Evolutionary conservation across 2,888 invertebrate genomes (phyloP).

Genomic region (Coronaproctus castanopsis): DNA sequence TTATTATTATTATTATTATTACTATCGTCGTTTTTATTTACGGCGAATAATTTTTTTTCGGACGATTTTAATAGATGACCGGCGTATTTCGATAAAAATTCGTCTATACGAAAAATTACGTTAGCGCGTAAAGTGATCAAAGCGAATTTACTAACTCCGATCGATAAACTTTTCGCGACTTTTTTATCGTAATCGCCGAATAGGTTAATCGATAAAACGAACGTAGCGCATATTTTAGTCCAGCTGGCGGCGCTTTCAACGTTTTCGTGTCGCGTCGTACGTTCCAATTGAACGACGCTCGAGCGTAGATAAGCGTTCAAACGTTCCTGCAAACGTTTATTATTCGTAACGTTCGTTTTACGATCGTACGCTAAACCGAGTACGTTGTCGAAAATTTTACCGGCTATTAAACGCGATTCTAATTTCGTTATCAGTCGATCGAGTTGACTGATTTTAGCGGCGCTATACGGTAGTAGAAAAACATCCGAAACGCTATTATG

Average conservation of each 20-base stretch:
- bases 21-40: too few relatives aligned
- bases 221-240: constrained; percentile 44
- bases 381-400: constrained; percentile 15
- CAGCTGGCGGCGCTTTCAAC: constrained; percentile 33
- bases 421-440: constrained; percentile 1
- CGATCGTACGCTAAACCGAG: constrained; percentile 20
- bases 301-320: constrained; percentile 44
- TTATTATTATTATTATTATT: background rate
- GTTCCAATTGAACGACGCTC: constrained; percentile 38
- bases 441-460: background rate
- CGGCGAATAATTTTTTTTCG: constrained; percentile 10
- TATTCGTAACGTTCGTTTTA: constrained; percentile 16
- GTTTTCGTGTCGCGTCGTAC: constrained; percentile 25
- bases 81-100: constrained; percentile 2
- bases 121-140: constrained; percentile 9
- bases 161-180: constrained; percentile 46
- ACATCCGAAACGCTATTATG: constrained; percentile 1
- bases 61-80: constrained; percentile 2
- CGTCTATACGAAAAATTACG: constrained; percentile 4
- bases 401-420: constrained; percentile 4
- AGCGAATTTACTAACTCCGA: constrained; percentile 43
- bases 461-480: constrained; percentile 3
- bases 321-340: constrained; percentile 35
- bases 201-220: constrained; percentile 44
- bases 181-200: constrained; percentile 63